phyloP scores from a whole-genome alignment of 2,888 invertebrate species.

The Drosophila subsilvestris region DNA sequence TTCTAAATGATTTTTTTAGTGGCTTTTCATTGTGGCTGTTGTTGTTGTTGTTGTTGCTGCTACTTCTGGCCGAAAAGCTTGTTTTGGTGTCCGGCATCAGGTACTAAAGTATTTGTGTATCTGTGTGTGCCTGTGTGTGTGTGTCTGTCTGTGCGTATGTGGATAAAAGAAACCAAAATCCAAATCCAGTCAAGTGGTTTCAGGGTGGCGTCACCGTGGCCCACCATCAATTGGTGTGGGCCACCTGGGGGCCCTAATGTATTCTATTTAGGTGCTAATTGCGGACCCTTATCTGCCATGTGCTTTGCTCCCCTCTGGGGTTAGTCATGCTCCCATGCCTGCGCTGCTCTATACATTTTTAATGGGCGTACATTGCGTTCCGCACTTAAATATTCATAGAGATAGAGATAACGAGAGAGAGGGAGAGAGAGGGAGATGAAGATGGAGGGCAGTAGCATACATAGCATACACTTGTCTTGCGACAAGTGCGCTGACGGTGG shows the following conservation, averaged over 20 bases:
- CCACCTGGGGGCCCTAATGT: constrained; percentile 62
- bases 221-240: background rate
- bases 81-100: constrained; percentile 73
- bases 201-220: constrained; percentile 64
- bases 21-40: constrained; percentile 47
- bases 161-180: constrained; percentile 36
- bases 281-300: constrained; percentile 48
- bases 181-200: constrained; percentile 58
- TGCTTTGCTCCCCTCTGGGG: constrained; percentile 27
- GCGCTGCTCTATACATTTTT: constrained; percentile 37
- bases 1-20: constrained; percentile 68
- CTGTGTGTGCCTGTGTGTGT: constrained; percentile 22
- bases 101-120: constrained; percentile 57
- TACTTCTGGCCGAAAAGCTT: constrained; percentile 57
- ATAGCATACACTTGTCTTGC: background rate
- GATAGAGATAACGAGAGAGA: constrained; percentile 2
- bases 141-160: constrained; percentile 15
- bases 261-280: constrained; percentile 79
- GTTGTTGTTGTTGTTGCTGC: constrained; percentile 35
- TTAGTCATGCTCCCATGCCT: constrained; percentile 31
- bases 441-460: background rate
- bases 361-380: constrained; percentile 15
- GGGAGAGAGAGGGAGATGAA: background rate
- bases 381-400: constrained; percentile 59
- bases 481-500: constrained; percentile 11